Evolutionary conservation across 2,113 vertebrate genomes (phyloP).

Genomic region (Clupea harengus): DNA sequence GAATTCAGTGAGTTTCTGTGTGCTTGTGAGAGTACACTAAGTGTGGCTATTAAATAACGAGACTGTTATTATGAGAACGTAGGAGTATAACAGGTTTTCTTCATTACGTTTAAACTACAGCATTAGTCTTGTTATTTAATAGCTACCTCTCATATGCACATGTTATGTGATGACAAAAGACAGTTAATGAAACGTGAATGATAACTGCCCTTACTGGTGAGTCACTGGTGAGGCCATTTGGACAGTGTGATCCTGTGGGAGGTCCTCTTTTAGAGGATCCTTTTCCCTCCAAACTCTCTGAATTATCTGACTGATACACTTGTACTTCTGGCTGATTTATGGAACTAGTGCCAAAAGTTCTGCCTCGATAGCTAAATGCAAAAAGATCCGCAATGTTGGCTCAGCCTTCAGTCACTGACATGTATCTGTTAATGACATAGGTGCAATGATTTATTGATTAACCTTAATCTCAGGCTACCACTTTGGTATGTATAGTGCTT

Average conservation of each 20-base stretch:
- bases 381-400: not conserved
- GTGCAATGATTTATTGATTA: not conserved
- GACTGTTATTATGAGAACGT: too few relatives aligned
- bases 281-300: not conserved
- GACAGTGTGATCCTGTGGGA: not conserved
- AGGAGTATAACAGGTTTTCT: too few relatives aligned
- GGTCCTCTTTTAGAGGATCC: not conserved
- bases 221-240: not conserved
- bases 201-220: not conserved
- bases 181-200: not conserved
- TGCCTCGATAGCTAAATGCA: not conserved
- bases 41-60: too few relatives aligned
- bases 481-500: not conserved
- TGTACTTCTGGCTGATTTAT: not conserved
- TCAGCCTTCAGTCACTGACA: not conserved
- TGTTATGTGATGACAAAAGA: not conserved
- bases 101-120: too few relatives aligned
- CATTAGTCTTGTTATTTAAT: too few relatives aligned
- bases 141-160: not conserved
- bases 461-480: not conserved
- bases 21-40: not conserved
- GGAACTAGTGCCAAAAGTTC: not conserved
- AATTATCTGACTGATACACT: not conserved
- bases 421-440: not conserved
- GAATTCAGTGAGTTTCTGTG: not conserved